Base-by-base conservation (phyloP, 1,140 invertebrate species). In the Halesus radiatus region DNA sequence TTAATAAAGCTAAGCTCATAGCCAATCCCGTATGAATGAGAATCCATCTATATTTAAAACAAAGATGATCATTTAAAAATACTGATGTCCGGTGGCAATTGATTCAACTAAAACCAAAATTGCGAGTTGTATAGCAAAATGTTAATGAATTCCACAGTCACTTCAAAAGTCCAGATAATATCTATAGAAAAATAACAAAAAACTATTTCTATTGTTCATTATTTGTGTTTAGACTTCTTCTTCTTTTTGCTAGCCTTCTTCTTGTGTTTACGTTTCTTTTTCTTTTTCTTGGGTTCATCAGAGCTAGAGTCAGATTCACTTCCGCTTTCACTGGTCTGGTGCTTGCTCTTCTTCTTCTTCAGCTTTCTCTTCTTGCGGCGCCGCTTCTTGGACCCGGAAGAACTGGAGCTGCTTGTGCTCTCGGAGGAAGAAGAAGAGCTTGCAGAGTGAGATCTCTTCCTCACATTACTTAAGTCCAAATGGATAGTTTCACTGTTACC, bases 191-290 rank as follows among this genome's bases (percentile, higher is more conserved):
- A 56, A 56, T 18, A n/a, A 56, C 54, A 56, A 60, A 20, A 18
- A 60, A 20, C 7, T 8, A 22, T 7, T 20, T 23, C 56, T 60
- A 13, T 10, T 23, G 22, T 68, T 62, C 20, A 54, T 78, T 70
- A 81, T 29, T 81, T 83, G 29, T 89, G 88, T 83, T 90, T 90
- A 78, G 88, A 89, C 79, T 90, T 90, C 80, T 90, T 90, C 85
- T 90, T 90, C 84, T 89, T 89, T 80, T 89, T 89, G 81, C 85
- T 88, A 32, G 88, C 87, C 79, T 89, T 90, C 68, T 89, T 89
- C 85, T 89, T 90, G 86, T 89, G 88, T 60, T 89, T 89, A 80
- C 86, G 87, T 83, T 89, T 89, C 83, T 89, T 89, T 80, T 90
- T 90, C 84, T 90, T 89, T 78, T 89, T 89, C 83, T 90, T 89